phyloP scores from a whole-genome alignment of 2,113 vertebrate species.

The Numenius arquata region DNA sequence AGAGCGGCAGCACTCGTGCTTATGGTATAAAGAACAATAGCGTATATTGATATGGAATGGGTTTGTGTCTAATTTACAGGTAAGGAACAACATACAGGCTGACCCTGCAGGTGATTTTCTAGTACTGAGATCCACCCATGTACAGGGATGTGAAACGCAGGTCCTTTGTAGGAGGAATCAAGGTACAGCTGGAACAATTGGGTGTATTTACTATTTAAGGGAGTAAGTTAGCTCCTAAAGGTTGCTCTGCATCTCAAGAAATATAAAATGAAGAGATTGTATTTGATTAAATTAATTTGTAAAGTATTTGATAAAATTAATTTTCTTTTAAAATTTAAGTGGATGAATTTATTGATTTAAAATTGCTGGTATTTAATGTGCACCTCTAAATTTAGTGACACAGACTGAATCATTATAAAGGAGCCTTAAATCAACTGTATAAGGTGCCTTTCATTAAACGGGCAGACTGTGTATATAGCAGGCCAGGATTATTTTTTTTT shows the following conservation, averaged over 20 bases:
- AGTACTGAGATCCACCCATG: background rate
- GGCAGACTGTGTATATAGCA: background rate
- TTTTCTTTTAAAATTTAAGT: background rate
- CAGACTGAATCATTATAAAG: background rate
- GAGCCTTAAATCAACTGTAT: background rate
- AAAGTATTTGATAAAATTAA: background rate
- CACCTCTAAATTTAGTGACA: background rate
- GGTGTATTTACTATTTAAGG: background rate
- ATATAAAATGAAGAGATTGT: background rate
- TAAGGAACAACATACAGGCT: background rate
- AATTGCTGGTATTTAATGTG: background rate
- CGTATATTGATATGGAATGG: background rate
- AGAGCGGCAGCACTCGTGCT: background rate
- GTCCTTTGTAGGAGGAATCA: background rate
- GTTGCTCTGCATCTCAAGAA: background rate
- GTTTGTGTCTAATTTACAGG: background rate
- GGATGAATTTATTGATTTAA: background rate
- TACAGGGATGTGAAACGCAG: background rate
- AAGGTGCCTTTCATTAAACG: background rate
- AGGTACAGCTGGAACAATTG: background rate
- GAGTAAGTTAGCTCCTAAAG: background rate
- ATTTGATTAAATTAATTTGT: background rate
- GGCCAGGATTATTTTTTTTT: background rate
- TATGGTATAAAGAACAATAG: background rate
- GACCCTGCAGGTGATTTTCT: background rate